Percentiles rank a stretch among this genome's conserved stretches.
These are phyloP conservation scores for Meriones psammophilus DNA, from an alignment of 2,797 vertebrate genomes.

Conservation along the genomic window DNA sequence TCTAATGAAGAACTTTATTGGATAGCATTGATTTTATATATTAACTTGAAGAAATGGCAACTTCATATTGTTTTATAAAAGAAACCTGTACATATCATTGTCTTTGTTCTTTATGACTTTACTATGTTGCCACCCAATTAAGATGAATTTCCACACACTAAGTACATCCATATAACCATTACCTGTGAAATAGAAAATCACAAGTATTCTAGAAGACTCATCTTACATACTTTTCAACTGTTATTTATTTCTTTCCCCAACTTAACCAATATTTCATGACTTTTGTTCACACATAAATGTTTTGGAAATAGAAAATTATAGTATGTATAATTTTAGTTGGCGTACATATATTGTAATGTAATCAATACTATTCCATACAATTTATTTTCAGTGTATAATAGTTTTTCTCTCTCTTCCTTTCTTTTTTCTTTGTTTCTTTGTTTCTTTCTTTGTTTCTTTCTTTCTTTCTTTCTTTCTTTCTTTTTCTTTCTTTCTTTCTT, in stretches of 20 bases:
- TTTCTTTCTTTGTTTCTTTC: fast-evolving
- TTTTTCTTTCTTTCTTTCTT: neutral
- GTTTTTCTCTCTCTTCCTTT: too few relatives aligned
- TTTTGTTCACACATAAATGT: conserved; percentile 49
- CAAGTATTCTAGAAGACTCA: neutral
- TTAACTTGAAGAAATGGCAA: conserved; percentile 30
- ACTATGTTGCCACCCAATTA: neutral
- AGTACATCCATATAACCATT: neutral
- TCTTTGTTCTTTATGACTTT: conserved; percentile 14
- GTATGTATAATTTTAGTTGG: neutral
- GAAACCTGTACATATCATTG: neutral
- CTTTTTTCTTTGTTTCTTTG: fast-evolving
- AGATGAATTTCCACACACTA: conserved; percentile 43
- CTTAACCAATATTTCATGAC: neutral
- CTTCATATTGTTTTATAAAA: conserved; percentile 32
- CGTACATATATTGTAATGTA: conserved; percentile 29
- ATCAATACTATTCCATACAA: neutral
- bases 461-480: too few relatives aligned
- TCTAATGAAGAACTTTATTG: conserved; percentile 7
- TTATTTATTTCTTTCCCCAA: neutral
- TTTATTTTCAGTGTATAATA: neutral
- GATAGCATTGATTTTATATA: neutral
- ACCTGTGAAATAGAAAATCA: conserved; percentile 26
- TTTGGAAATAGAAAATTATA: neutral
- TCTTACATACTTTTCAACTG: neutral